Evolutionary conservation across 1,140 invertebrate genomes (phyloP).

Genomic region (Drosophila albomicans): DNA sequence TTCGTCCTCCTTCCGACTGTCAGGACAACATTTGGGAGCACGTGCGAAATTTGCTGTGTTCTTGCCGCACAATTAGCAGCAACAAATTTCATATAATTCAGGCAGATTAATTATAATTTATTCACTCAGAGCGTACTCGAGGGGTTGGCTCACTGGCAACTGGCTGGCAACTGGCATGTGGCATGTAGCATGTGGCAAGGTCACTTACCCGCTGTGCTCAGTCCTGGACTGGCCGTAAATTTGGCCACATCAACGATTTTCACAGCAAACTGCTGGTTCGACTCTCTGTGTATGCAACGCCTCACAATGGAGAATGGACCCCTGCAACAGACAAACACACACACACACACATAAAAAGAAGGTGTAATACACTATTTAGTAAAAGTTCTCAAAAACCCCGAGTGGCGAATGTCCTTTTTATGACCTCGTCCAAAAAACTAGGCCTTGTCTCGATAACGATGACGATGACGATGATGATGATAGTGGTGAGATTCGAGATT

Average conservation of each 20-base stretch:
- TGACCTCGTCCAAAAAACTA: constrained; percentile 23
- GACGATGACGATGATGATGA: not conserved
- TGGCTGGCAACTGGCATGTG: constrained; percentile 1
- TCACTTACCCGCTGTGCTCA: constrained; percentile 95
- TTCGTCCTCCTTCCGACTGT: not conserved
- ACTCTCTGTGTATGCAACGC: constrained; percentile 97
- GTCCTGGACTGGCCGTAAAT: constrained; percentile 97
- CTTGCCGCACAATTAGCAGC: constrained; percentile 65
- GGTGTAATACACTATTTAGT: constrained; percentile 37
- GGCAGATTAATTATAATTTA: constrained; percentile 83
- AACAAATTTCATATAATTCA: constrained; percentile 81
- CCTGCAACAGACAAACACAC: constrained; percentile 88
- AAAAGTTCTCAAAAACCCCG: constrained; percentile 38
- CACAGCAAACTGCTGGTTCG: constrained; percentile 97
- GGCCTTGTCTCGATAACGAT: not conserved
- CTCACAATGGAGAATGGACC: constrained; percentile 98
- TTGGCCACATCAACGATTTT: constrained; percentile 99
- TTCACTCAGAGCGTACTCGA: constrained; percentile 52
- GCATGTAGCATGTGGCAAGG: constrained; percentile 41
- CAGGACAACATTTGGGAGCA: constrained; percentile 1
- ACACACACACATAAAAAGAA: not conserved
- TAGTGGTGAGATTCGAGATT: constrained; percentile 19
- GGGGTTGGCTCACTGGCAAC: not conserved
- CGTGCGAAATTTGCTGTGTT: constrained; percentile 47
- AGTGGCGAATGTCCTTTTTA: constrained; percentile 14